A percentile compares a stretch with the other conserved stretches of the same genome.
phyloP scores from a whole-genome alignment of 1,140 invertebrate species.

The Pentalonia nigronervosa region DNA sequence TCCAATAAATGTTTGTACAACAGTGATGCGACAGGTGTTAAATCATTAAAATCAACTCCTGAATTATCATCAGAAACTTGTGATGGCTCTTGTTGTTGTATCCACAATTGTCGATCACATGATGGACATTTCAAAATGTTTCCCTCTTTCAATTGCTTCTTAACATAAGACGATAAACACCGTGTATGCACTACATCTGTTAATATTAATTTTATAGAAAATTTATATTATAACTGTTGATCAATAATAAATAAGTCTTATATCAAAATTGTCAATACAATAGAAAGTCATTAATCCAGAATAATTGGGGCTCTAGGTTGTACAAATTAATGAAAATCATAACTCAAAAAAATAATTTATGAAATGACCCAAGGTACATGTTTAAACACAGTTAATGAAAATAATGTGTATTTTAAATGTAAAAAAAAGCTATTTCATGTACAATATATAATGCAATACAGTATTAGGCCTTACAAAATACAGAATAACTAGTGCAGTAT shows the following conservation, averaged over 20 bases:
- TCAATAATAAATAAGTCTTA: neutral
- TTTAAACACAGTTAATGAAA: neutral
- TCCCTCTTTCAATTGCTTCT: neutral
- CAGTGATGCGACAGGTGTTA: conserved; percentile 16
- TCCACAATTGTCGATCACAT: conserved; percentile 8
- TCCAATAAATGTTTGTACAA: conserved; percentile 27
- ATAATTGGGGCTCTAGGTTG: neutral
- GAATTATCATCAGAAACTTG: neutral
- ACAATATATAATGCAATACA: neutral
- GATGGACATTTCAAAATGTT: conserved; percentile 22
- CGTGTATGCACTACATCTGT: conserved; percentile 7
- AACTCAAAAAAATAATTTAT: neutral
- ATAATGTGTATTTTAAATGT: neutral
- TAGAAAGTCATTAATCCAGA: neutral
- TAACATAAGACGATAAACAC: conserved; percentile 27
- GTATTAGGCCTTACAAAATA: neutral
- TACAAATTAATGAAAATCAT: neutral
- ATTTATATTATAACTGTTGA: neutral
- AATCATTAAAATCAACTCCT: neutral
- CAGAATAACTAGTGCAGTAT: neutral
- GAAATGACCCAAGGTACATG: neutral
- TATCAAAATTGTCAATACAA: neutral
- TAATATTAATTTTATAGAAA: neutral
- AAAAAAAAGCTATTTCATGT: neutral
- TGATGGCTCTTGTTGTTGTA: neutral